Evolutionary conservation across 2,888 invertebrate genomes (phyloP).

Genomic region (Lordiphosa andalusiaca): DNA sequence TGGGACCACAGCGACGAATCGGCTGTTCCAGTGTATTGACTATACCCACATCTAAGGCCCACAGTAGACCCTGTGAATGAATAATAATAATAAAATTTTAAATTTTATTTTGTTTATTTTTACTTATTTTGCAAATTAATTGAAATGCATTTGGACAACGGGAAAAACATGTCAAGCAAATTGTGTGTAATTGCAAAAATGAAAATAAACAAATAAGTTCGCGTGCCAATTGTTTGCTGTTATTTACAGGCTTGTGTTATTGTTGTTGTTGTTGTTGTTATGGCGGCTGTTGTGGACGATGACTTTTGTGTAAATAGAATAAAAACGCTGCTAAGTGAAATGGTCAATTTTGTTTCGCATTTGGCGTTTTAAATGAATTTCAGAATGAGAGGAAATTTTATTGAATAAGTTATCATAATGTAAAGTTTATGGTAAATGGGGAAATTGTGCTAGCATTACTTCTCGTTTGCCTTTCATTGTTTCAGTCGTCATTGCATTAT

Average conservation of each 20-base stretch:
- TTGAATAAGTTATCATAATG: neutral
- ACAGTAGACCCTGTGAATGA: slow-evolving; percentile 81
- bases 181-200: slow-evolving; percentile 33
- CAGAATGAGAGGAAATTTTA: too few relatives aligned
- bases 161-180: slow-evolving; percentile 20
- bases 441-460: too few relatives aligned
- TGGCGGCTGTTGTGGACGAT: slow-evolving; percentile 18
- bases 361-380: slow-evolving; percentile 39
- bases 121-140: slow-evolving; percentile 45
- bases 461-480: too few relatives aligned
- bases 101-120: slow-evolving; percentile 12
- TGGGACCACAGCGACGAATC: slow-evolving; percentile 83
- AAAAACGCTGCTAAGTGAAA: slow-evolving; percentile 12
- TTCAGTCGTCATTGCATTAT: too few relatives aligned
- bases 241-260: slow-evolving; percentile 13
- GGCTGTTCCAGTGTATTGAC: slow-evolving; percentile 83
- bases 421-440: neutral
- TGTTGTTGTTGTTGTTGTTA: neutral
- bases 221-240: slow-evolving; percentile 36
- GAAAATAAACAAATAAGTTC: slow-evolving; percentile 38
- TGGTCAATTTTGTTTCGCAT: slow-evolving; percentile 13
- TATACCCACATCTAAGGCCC: slow-evolving; percentile 84
- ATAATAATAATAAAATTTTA: slow-evolving; percentile 9
- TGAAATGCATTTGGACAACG: slow-evolving; percentile 23
- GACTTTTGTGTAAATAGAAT: slow-evolving; percentile 26